These are phyloP conservation scores for Uria aalge DNA, from an alignment of 2,113 vertebrate genomes.

Conservation along the genomic window DNA sequence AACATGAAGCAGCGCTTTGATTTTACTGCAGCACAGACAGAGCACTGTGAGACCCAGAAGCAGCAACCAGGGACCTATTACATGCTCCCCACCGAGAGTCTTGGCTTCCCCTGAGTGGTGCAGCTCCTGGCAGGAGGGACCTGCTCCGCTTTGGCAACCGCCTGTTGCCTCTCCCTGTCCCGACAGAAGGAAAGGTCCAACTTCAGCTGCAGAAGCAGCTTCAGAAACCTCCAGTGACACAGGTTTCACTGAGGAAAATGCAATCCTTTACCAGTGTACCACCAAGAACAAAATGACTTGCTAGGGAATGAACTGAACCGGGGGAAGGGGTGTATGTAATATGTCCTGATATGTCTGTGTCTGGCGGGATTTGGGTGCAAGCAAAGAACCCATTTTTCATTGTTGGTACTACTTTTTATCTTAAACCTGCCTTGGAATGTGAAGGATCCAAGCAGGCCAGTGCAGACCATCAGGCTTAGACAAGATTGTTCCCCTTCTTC, in stretches of 20 bases:
- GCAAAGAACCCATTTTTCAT: not conserved
- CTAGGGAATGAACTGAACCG: not conserved
- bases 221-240: not conserved
- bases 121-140: not conserved
- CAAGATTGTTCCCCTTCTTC: not conserved
- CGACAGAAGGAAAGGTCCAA: not conserved
- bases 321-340: not conserved
- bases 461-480: not conserved
- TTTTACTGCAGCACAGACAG: not conserved
- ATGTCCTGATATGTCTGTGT: rapidly evolving
- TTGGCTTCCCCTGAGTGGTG: not conserved
- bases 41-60: not conserved
- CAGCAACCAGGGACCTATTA: not conserved
- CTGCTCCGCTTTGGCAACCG: not conserved
- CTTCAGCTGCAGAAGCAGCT: not conserved
- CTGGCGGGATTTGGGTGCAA: not conserved
- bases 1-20: not conserved
- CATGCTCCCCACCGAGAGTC: not conserved
- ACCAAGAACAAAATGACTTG: not conserved
- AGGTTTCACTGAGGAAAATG: not conserved
- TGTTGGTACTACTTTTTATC: not conserved
- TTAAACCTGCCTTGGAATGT: not conserved
- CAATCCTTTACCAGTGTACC: not conserved
- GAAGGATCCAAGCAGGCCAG: not conserved
- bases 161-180: not conserved